These are phyloP conservation scores for Oscheius sp. DNA, from an alignment of 1,140 invertebrate species.

Conservation along the genomic window DNA sequence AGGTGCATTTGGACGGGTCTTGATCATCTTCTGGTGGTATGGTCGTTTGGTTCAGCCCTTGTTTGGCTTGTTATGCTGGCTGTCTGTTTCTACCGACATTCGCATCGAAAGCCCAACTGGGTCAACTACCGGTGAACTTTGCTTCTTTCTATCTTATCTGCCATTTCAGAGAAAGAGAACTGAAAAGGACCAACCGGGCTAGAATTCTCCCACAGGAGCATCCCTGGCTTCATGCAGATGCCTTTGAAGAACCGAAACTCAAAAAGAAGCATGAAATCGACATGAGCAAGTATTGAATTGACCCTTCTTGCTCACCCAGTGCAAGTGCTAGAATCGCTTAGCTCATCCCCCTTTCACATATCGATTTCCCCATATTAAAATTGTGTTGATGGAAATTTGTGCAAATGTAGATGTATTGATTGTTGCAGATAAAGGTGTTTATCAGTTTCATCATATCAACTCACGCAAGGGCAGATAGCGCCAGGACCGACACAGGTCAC, in stretches of 20 bases:
- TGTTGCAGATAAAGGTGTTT: not conserved
- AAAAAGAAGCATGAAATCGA: conserved; percentile 25
- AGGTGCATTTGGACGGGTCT: conserved; percentile 19
- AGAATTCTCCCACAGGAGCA: conserved; percentile 19
- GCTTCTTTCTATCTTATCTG: not conserved
- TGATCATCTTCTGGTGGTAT: conserved; percentile 20
- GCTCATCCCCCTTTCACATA: not conserved
- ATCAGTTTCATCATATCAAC: conserved; percentile 3
- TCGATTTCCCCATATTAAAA: too few relatives aligned
- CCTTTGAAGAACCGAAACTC: conserved; percentile 26
- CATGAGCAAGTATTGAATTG: conserved; percentile 7
- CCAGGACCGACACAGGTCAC: too few relatives aligned
- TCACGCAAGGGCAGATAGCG: not conserved
- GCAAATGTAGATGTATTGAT: conserved; percentile 1
- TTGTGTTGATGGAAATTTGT: too few relatives aligned
- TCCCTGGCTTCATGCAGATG: conserved; percentile 27
- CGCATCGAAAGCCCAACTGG: conserved; percentile 12
- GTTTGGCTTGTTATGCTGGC: conserved; percentile 23
- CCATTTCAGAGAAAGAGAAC: conserved; percentile 14
- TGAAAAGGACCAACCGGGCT: conserved; percentile 4
- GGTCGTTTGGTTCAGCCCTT: conserved; percentile 19
- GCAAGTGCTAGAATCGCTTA: too few relatives aligned
- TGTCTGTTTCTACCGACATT: conserved; percentile 18
- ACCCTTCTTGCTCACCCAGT: not conserved
- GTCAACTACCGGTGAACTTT: conserved; percentile 1